phyloP scores from a whole-genome alignment of 1,140 invertebrate genomes.

The Philotrypesis tridentata region DNA sequence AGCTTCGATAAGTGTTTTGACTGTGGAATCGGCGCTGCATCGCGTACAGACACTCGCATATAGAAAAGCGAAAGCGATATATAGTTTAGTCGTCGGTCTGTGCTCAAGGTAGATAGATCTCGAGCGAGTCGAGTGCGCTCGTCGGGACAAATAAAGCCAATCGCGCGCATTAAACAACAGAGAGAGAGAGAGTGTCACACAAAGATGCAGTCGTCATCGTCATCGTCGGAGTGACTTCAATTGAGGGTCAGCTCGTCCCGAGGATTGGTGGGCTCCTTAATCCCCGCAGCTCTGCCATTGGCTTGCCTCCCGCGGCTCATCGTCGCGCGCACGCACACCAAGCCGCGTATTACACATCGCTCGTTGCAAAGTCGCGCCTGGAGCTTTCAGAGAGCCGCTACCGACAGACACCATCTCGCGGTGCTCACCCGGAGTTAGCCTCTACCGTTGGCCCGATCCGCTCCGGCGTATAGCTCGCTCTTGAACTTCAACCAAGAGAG shows the following conservation, averaged over 20 bases:
- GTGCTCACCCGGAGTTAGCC: neutral
- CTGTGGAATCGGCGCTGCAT: neutral
- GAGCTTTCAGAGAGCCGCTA: neutral
- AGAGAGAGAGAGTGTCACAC: neutral
- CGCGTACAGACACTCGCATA: neutral
- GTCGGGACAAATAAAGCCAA: slow-evolving; percentile 22
- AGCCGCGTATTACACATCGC: neutral
- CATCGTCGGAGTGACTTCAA: slow-evolving; percentile 63
- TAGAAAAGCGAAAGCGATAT: too few species aligned
- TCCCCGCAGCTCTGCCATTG: slow-evolving; percentile 56
- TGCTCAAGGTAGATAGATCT: slow-evolving; percentile 7
- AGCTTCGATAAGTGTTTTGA: neutral
- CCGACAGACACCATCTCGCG: neutral
- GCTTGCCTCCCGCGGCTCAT: too few species aligned
- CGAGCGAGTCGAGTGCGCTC: neutral
- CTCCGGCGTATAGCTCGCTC: slow-evolving; percentile 1
- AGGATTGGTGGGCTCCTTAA: slow-evolving; percentile 66
- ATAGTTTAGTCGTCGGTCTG: neutral
- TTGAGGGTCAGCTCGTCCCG: slow-evolving; percentile 61
- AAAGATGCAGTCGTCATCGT: neutral
- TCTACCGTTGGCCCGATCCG: neutral
- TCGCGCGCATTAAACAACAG: neutral
- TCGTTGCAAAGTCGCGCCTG: neutral
- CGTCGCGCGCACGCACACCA: neutral
- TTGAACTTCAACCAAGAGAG: slow-evolving; percentile 44